Evolutionary conservation across 2,888 invertebrate species (phyloP).

Genomic region (Gisinianus flammeolus): DNA sequence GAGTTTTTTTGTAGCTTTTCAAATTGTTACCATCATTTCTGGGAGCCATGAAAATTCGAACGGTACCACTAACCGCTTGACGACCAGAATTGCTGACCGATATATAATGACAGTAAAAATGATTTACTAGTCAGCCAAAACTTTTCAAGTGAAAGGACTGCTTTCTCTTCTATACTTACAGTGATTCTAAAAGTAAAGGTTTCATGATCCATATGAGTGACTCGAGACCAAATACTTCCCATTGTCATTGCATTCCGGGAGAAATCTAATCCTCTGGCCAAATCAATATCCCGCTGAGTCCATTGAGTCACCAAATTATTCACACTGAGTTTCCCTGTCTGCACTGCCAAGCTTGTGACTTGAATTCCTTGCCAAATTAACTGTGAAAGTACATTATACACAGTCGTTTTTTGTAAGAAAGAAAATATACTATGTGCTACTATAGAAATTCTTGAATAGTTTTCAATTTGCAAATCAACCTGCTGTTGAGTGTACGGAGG

Average conservation of each 20-base stretch:
- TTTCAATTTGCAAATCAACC: conserved; percentile 17
- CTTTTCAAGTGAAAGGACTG: not conserved
- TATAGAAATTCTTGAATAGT: not conserved
- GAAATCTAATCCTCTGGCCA: conserved; percentile 82
- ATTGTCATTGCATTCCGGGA: conserved; percentile 41
- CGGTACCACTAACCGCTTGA: conserved; percentile 68
- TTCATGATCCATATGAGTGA: conserved; percentile 60
- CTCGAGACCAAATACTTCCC: conserved; percentile 57
- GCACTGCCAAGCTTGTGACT: conserved; percentile 53
- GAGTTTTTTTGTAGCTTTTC: no score
- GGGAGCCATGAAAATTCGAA: conserved; percentile 75
- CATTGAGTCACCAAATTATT: conserved; percentile 71
- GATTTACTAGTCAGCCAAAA: not conserved
- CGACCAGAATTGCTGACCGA: conserved; percentile 61
- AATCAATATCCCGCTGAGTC: conserved; percentile 78
- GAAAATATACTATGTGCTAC: not conserved
- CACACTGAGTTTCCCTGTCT: conserved; percentile 62
- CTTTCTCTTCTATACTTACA: conserved; percentile 42
- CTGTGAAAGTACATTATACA: conserved; percentile 40
- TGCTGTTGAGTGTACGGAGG: conserved; percentile 62
- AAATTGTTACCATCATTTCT: conserved; percentile 67
- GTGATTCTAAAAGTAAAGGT: conserved; percentile 59
- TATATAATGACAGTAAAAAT: not conserved
- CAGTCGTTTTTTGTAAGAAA: not conserved
- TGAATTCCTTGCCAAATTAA: conserved; percentile 57